Evolutionary conservation across 2,888 invertebrate genomes (phyloP), one percentile per base, ranked within the genome.

Genomic region (Hypolimnas misippus): DNA sequence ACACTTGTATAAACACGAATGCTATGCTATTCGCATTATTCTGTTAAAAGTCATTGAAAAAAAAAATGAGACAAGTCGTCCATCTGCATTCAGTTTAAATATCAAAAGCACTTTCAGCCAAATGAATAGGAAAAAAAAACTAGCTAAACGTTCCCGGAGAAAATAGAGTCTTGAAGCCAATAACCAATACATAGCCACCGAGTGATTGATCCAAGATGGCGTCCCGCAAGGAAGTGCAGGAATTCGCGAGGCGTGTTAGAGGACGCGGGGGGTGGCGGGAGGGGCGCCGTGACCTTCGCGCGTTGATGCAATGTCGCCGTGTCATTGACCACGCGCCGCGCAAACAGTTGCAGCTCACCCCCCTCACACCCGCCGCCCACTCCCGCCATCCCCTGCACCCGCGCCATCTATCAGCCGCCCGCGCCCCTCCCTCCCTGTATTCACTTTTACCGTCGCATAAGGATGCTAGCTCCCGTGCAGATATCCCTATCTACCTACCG

Each of bases 241-340:
- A 84, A 83, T 84, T 82, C 71, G 81, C 81, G 74, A 71, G 70
- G 66, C 74, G 77, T 73, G 74, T 72, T 73, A 74, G 72, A 70
- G 70, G 56, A 62, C 67, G 73, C 70, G 71, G 75, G 72, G 73
- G 73, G 76, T 62, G 70, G 73, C 67, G 68, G 69, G 68, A 57
- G 74, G 78, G 74, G 74, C 69, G 70, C 73, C 74, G 83, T 87
- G 88, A 88, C 88, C 88, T 89, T 89, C 88, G 88, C 87, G 87
- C 87, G 85, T 87, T 86, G 89, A 86, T 89, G 89, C 91, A 92
- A 92, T 92, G 91, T 91, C 91, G 90, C 85, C 83, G 89, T 89
- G 91, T 91, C 91, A 89, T 90, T 90, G 91, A 89, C 89, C 89
- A 88, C 83, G 74, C 68, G 75, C 70, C 76, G 65, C 76, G 65